These are phyloP conservation scores for Hypsibius dujardini DNA, from an alignment of 1,140 invertebrate species.

Conservation along the genomic window DNA sequence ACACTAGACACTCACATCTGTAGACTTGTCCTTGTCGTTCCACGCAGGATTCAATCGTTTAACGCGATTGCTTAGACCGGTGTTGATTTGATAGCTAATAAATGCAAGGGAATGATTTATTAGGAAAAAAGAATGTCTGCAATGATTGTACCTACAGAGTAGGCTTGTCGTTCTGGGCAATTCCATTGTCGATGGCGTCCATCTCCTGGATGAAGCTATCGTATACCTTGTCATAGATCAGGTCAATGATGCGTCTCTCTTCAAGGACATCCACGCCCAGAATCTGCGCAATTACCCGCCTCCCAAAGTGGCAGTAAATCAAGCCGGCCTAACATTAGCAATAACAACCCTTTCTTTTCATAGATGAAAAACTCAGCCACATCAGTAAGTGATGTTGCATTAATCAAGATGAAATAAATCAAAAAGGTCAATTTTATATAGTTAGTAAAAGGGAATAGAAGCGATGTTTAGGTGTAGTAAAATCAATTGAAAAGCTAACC, in stretches of 20 bases:
- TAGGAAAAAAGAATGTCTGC: too few relatives aligned
- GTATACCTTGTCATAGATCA: slow-evolving; percentile 67
- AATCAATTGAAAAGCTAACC: too few relatives aligned
- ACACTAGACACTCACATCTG: background rate
- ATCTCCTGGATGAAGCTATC: slow-evolving; percentile 76
- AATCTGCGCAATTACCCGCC: slow-evolving; percentile 47
- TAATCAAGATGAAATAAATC: too few relatives aligned
- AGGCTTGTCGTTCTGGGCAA: slow-evolving; percentile 56
- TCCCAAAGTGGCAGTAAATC: slow-evolving; percentile 75
- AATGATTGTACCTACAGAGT: slow-evolving; percentile 35
- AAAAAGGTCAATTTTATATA: too few relatives aligned
- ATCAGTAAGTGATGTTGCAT: too few relatives aligned
- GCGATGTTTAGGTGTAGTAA: too few relatives aligned
- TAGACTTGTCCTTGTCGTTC: slow-evolving; percentile 43
- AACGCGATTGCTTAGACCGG: slow-evolving; percentile 57
- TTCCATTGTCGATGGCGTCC: slow-evolving; percentile 89
- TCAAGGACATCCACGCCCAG: slow-evolving; percentile 25
- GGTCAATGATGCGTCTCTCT: slow-evolving; percentile 32
- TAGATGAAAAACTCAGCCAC: too few relatives aligned
- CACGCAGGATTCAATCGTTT: slow-evolving; percentile 62
- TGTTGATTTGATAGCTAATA: slow-evolving; percentile 54
- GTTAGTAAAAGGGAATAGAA: too few relatives aligned
- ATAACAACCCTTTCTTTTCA: too few relatives aligned
- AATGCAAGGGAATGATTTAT: slow-evolving; percentile 6
- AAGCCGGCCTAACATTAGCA: slow-evolving; percentile 41